A percentile compares a stretch with the other conserved stretches of the same genome.
phyloP scores from a whole-genome alignment of 1,140 invertebrate genomes.

The Euwallacea fornicatus region DNA sequence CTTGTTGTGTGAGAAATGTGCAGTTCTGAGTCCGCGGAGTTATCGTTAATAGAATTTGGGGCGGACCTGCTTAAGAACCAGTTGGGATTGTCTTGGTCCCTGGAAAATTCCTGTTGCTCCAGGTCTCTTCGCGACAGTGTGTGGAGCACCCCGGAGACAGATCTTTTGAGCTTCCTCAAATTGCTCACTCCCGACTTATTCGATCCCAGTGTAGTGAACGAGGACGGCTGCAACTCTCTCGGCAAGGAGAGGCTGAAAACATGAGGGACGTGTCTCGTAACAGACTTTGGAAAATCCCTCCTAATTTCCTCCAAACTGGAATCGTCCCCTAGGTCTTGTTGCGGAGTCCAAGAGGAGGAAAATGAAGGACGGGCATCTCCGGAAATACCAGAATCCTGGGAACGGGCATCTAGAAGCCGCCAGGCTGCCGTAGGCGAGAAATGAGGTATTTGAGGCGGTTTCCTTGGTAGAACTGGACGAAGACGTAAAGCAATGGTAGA shows the following conservation, averaged over 20 bases:
- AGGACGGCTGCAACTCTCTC: conserved; percentile 61
- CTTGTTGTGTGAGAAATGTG: conserved; percentile 53
- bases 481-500: conserved; percentile 70
- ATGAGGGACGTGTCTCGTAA: conserved; percentile 55
- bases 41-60: conserved; percentile 72
- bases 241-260: conserved; percentile 74
- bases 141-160: conserved; percentile 68
- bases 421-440: conserved; percentile 84
- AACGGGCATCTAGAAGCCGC: conserved; percentile 66
- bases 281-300: conserved; percentile 39
- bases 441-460: conserved; percentile 70
- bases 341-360: conserved; percentile 68
- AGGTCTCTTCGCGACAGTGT: conserved; percentile 42
- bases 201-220: conserved; percentile 43
- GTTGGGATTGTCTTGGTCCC: conserved; percentile 59
- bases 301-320: conserved; percentile 65
- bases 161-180: conserved; percentile 68
- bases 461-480: conserved; percentile 75
- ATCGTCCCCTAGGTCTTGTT: conserved; percentile 72
- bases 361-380: conserved; percentile 53
- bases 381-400: conserved; percentile 79
- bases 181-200: conserved; percentile 61
- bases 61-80: conserved; percentile 78
- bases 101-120: conserved; percentile 49
- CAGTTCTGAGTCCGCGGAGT: conserved; percentile 45